Base-by-base conservation (phyloP, 2,888 invertebrate species). In the Pyrgus malvae region DNA sequence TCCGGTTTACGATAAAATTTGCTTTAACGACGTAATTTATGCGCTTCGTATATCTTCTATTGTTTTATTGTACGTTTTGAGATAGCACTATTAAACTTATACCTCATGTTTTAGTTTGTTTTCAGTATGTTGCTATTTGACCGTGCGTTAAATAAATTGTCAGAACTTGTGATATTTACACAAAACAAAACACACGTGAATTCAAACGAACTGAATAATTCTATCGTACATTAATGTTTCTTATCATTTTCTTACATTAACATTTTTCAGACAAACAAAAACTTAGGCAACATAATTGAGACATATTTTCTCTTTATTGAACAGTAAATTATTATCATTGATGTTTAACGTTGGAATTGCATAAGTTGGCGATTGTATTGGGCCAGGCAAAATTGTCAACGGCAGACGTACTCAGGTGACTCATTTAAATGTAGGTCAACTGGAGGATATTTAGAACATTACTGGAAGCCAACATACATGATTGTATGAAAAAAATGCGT, bases 1-100 rank as follows among this genome's bases (percentile, higher is more conserved):
- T 63, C 65, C 63, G 61, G 61, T 37, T 57, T 48, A 38, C 16
- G 51, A 46, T 55, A 4, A 33, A 41, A 23, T 53, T 55, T 12
- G 48, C 27, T 37, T 54, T 54, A 54, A 17, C 29, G n/a, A 17
- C 16, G 12, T 12, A 21, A 42, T 42, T 55, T 55, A 35, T 55
- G 42, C 14, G 35, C 33, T 4, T n/a, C 9, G 12, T 14, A n/a
- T 16, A 8, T 7, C 17, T 44, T 19, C 37, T 17, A 38, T 45
- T 53, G 42, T 50, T 50, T 50, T 35, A 23, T 33, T 31, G 23
- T 8, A 38, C 48, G 29, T 29, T 40, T 33, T 44, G 21, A 45
- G 31, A 44, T 48, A 31, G 41, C 8, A 19, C 3, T 9, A 9
- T 27, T 19, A 11, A 9, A 27, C 7, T 9, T 37, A 7, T n/a